These are phyloP conservation scores for Belgica antarctica DNA, from an alignment of 2,888 invertebrate genomes.

Conservation along the genomic window DNA sequence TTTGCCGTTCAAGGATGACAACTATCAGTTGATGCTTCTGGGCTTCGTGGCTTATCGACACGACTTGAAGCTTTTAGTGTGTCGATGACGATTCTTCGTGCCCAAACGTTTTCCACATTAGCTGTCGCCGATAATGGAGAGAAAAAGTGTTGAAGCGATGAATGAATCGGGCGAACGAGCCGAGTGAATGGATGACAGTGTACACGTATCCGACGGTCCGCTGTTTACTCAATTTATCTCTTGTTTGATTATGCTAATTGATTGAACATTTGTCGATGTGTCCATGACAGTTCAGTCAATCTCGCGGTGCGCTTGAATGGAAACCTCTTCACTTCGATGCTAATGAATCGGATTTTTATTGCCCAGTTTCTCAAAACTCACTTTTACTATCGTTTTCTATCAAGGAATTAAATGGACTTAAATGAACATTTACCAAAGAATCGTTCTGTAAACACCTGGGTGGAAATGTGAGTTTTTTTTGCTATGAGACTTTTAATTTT, in stretches of 20 bases:
- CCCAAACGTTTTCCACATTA: not conserved
- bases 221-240: slow-evolving; percentile 35
- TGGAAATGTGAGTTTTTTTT: no score
- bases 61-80: not conserved
- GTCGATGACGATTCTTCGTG: no score
- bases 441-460: slow-evolving; percentile 14
- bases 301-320: not conserved
- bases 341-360: not conserved
- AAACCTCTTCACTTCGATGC: not conserved
- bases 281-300: not conserved
- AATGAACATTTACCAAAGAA: not conserved
- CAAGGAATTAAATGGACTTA: not conserved
- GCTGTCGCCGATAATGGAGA: not conserved
- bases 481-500: not conserved
- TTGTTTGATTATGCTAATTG: slow-evolving; percentile 40
- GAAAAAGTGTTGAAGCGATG: not conserved
- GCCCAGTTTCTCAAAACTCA: not conserved
- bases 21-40: slow-evolving; percentile 16
- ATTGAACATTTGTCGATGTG: slow-evolving; percentile 23
- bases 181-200: not conserved
- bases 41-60: slow-evolving; percentile 4
- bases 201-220: not conserved
- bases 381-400: slow-evolving; percentile 12
- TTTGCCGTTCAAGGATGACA: slow-evolving; percentile 37
- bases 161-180: not conserved